Percentiles rank a stretch among this genome's conserved stretches.
These are phyloP conservation scores for Acronicta psi DNA, from an alignment of 2,888 invertebrate species.

Conservation along the genomic window DNA sequence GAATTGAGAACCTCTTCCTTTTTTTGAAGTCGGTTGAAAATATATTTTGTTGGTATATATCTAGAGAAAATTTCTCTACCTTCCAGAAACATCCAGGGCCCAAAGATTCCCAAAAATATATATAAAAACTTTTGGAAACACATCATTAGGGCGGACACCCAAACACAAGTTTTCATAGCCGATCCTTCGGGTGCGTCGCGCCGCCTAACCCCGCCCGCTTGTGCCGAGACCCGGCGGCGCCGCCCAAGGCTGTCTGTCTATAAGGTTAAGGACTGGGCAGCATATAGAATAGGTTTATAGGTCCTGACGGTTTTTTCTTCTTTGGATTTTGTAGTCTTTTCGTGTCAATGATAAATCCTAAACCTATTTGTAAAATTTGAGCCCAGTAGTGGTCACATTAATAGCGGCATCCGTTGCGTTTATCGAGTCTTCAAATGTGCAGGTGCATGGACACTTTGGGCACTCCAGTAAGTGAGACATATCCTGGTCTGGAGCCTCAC, in stretches of 20 bases:
- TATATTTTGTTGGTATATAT: too few species aligned
- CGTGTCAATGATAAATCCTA: not conserved
- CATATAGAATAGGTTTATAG: conserved; percentile 58
- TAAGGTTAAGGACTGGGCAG: conserved; percentile 75
- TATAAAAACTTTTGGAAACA: conserved; percentile 33
- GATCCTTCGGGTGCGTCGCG: conserved; percentile 53
- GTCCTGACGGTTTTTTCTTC: conserved; percentile 52
- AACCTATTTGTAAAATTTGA: too few species aligned
- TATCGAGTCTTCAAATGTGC: too few species aligned
- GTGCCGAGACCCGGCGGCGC: conserved; percentile 72
- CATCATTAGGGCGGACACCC: conserved; percentile 59
- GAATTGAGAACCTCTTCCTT: too few species aligned
- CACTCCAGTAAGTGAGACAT: too few species aligned
- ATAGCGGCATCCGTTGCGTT: too few species aligned
- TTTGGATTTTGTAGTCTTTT: conserved; percentile 1
- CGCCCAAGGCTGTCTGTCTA: conserved; percentile 79
- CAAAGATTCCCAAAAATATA: conserved; percentile 19
- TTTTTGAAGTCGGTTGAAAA: too few species aligned
- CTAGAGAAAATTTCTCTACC: not conserved
- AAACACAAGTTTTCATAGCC: conserved; percentile 58
- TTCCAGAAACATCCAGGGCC: not conserved
- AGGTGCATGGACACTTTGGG: too few species aligned
- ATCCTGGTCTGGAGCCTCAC: too few species aligned
- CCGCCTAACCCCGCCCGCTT: conserved; percentile 47
- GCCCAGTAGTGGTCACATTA: too few species aligned